A percentile compares a stretch with the other conserved stretches of the same genome.
Evolutionary conservation across 2,888 invertebrate genomes (phyloP).

Genomic region (Isoperla grammatica): DNA sequence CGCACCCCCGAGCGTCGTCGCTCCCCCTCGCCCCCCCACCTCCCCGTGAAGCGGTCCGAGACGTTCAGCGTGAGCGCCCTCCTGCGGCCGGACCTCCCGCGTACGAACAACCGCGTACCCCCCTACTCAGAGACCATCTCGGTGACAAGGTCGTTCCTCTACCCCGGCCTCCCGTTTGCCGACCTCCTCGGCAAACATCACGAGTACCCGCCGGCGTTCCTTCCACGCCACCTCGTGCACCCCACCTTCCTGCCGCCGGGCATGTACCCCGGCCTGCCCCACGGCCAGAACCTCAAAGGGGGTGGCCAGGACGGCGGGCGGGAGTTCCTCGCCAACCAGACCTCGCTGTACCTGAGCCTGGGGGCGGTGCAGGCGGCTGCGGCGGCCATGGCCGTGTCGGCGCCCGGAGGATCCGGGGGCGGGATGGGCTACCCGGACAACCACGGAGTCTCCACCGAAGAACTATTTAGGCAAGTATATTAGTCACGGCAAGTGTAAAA

Average conservation of each 20-base stretch:
- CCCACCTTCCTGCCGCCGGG: constrained; percentile 34
- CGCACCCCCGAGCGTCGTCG: constrained; percentile 37
- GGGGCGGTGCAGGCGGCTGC: constrained; percentile 59
- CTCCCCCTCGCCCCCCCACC: constrained; percentile 37
- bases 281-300: constrained; percentile 27
- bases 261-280: constrained; percentile 28
- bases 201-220: constrained; percentile 16
- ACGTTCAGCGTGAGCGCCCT: constrained; percentile 79
- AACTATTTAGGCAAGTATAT: constrained; percentile 49
- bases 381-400: constrained; percentile 40
- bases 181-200: constrained; percentile 47
- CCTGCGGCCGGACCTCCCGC: constrained; percentile 70
- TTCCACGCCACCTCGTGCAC: constrained; percentile 51
- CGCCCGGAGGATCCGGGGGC: constrained; percentile 36
- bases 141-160: constrained; percentile 55
- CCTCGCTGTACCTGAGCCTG: constrained; percentile 56
- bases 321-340: constrained; percentile 42
- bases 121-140: constrained; percentile 46
- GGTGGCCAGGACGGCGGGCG: constrained; percentile 41
- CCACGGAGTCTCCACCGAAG: constrained; percentile 48
- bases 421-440: constrained; percentile 33
- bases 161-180: constrained; percentile 56
- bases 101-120: constrained; percentile 34
- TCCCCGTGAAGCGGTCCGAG: constrained; percentile 64
- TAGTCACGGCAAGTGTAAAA: too few relatives aligned